Base-by-base conservation (phyloP, 2,113 vertebrate genomes). In the Festucalex cinctus region DNA sequence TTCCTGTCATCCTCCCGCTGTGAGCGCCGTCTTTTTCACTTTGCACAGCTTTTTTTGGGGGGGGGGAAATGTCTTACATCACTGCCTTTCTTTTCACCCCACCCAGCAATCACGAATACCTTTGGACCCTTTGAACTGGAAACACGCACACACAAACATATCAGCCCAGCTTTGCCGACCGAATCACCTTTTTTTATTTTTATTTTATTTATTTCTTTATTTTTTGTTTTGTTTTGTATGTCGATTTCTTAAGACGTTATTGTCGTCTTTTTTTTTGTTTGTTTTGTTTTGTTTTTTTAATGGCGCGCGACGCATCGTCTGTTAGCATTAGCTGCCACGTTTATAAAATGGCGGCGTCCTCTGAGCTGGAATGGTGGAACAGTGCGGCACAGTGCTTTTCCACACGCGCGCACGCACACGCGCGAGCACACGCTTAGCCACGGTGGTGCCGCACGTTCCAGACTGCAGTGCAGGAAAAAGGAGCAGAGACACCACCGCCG, bases 281-380 rank as follows among this genome's bases (percentile, higher is more conserved):
- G n/a, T 12, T 3, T 19, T 5, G 57, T 59, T 2, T 2, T 71
- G 59, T 13, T 1, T 74, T 72, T 62, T 68, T 4, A 6, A 19
- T 24, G 2, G 46, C 28, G 22, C 19, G 71, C 59, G 51, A 71
- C 61, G 48, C 36, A 24, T 75, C 68, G 24, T 57, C 13, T 35
- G 70, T 81, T 84, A 83, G 74, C 68, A 41, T 74, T 81, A 75
- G 75, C 78, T 66, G 19, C 65, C 60, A 60, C 7, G 24, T 72
- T 57, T 83, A 56, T 87, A 85, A 89, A 90, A 89, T 90, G 89
- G 88, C 86, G 86, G 84, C 83, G 19, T 28, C 41, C 56, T 72
- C 53, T 80, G 77, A 81, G 81, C 71, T 80, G 83, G 79, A 62
- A 78, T 83, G 84, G 80, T 79, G 85, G 85, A 88, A 81, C 66